phyloP scores from a whole-genome alignment of 2,113 vertebrate species.

The Caretta caretta region DNA sequence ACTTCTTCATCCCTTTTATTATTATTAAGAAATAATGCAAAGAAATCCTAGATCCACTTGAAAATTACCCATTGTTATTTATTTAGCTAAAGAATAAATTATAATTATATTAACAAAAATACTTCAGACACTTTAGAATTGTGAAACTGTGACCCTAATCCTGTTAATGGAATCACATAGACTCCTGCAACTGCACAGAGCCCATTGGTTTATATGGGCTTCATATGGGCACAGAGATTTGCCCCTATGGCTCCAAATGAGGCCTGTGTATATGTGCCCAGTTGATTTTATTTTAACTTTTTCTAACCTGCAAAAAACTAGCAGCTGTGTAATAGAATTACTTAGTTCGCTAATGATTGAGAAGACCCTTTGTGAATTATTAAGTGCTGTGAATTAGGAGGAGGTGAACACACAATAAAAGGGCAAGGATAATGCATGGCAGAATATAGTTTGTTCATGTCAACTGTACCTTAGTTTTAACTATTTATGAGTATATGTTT shows the following conservation, averaged over 20 bases:
- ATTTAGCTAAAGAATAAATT: background rate
- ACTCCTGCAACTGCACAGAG: background rate
- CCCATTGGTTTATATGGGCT: background rate
- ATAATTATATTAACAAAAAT: background rate
- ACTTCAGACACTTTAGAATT: background rate
- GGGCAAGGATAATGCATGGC: rapidly evolving
- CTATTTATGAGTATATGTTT: background rate
- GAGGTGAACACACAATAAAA: background rate
- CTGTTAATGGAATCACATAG: background rate
- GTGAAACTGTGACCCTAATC: background rate
- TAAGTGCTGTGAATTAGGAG: background rate
- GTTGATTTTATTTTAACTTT: background rate
- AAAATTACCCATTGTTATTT: background rate
- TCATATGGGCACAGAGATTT: background rate
- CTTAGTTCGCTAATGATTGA: background rate
- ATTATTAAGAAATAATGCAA: background rate
- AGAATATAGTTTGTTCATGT: background rate
- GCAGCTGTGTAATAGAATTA: background rate
- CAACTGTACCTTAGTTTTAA: background rate
- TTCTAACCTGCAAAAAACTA: background rate
- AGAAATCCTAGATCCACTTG: background rate
- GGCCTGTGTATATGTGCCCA: background rate
- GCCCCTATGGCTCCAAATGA: background rate
- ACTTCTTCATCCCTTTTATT: background rate
- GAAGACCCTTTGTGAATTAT: background rate